A percentile compares a stretch with the other conserved stretches of the same genome.
Evolutionary conservation across 2,888 invertebrate genomes (phyloP).

Genomic region (Melieria omissa): DNA sequence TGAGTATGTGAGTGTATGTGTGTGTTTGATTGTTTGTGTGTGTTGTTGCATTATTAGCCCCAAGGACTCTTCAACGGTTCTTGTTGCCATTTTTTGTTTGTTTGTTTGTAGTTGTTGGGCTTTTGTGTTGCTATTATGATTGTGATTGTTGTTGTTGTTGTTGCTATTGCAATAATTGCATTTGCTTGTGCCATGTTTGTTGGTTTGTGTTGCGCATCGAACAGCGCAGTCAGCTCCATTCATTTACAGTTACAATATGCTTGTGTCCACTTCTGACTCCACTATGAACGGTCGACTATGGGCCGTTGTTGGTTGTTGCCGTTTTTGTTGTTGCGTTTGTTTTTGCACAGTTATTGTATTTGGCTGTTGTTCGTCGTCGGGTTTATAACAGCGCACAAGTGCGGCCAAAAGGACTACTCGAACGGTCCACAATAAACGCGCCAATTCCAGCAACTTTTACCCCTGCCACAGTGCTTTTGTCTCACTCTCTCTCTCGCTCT

Average conservation of each 20-base stretch:
- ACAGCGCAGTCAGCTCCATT: conserved; percentile 13
- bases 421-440: no score
- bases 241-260: conserved; percentile 17
- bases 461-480: no score
- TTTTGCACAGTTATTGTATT: conserved; percentile 4
- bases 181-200: not conserved
- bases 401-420: no score
- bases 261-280: not conserved
- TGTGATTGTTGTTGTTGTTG: conserved; percentile 26
- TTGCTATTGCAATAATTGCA: conserved; percentile 18
- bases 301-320: conserved; percentile 20
- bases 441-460: no score
- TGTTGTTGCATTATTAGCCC: conserved; percentile 34
- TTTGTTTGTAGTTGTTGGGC: conserved; percentile 18
- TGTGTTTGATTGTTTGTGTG: conserved; percentile 9
- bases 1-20: not conserved
- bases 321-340: conserved; percentile 5
- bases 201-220: not conserved
- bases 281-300: conserved; percentile 8
- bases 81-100: conserved; percentile 28
- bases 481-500: no score
- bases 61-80: conserved; percentile 29
- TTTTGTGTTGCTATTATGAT: not conserved
- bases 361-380: no score
- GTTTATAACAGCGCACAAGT: no score